These are phyloP conservation scores for Pristis pectinata DNA, from an alignment of 2,797 vertebrate genomes.

Conservation along the genomic window DNA sequence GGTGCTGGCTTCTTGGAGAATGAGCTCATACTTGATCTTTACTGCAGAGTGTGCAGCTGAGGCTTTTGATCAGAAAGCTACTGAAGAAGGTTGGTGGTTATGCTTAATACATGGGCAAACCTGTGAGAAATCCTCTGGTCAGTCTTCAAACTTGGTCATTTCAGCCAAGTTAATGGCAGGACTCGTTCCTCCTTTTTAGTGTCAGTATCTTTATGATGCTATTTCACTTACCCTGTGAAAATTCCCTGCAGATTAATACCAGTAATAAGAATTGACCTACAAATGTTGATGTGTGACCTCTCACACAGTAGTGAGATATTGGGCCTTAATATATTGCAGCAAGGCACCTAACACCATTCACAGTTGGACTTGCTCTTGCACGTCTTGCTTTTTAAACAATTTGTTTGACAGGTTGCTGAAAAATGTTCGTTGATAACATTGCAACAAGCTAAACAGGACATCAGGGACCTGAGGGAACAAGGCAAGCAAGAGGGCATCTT, in stretches of 20 bases:
- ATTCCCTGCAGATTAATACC: neutral
- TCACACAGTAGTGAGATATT: neutral
- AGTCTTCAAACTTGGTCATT: neutral
- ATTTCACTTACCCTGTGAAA: neutral
- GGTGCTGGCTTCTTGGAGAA: no score
- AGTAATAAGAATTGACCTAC: neutral
- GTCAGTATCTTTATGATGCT: neutral
- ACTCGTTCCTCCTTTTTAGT: neutral
- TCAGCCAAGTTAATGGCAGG: neutral
- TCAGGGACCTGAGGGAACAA: neutral
- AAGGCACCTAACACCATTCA: neutral
- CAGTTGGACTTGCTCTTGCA: neutral
- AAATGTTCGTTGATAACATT: neutral
- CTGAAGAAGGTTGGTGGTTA: no score
- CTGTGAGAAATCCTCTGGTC: no score
- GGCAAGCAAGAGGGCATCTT: neutral
- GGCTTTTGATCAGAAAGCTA: no score
- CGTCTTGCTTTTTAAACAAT: neutral
- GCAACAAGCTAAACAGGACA: neutral
- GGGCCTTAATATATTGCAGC: neutral
- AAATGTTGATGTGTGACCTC: neutral
- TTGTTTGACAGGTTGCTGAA: neutral
- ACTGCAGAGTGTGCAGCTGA: no score
- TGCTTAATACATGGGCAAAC: no score
- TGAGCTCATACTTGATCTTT: no score